These are phyloP conservation scores for Drosophila ercepeae DNA, from an alignment of 1,140 invertebrate species.

Conservation along the genomic window DNA sequence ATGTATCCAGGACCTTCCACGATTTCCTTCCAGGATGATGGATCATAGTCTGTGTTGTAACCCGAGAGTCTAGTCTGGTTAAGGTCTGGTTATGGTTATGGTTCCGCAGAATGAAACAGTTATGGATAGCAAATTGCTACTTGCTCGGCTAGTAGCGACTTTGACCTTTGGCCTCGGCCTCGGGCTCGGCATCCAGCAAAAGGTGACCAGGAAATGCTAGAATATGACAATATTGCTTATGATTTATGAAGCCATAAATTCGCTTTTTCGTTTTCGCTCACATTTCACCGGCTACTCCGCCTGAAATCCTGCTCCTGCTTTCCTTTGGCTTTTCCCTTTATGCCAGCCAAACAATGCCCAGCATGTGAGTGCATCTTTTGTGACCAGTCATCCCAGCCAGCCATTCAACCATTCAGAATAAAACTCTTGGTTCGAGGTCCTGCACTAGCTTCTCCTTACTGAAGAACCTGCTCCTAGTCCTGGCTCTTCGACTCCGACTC, in stretches of 20 bases:
- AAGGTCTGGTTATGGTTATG: no score
- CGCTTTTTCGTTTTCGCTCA: conserved; percentile 57
- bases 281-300: conserved; percentile 31
- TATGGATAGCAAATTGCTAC: background rate
- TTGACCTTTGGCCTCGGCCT: conserved; percentile 25
- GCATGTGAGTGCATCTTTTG: conserved; percentile 17
- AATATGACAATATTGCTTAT: conserved; percentile 75
- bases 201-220: conserved; percentile 43
- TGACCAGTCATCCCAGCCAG: background rate
- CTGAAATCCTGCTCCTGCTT: background rate
- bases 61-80: background rate
- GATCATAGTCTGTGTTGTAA: background rate
- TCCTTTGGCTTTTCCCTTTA: conserved; percentile 9
- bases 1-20: no score
- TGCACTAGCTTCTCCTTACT: background rate
- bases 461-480: no score
- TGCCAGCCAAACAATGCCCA: conserved; percentile 11
- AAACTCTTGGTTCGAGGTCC: background rate
- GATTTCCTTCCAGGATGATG: background rate
- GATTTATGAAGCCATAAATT: conserved; percentile 73
- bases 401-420: background rate
- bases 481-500: no score
- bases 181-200: conserved; percentile 4
- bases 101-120: background rate
- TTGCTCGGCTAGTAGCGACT: background rate